Percentiles rank a stretch among this genome's conserved stretches.
These are phyloP conservation scores for Oryzaephilus surinamensis DNA, from an alignment of 1,140 invertebrate species.

Conservation along the genomic window DNA sequence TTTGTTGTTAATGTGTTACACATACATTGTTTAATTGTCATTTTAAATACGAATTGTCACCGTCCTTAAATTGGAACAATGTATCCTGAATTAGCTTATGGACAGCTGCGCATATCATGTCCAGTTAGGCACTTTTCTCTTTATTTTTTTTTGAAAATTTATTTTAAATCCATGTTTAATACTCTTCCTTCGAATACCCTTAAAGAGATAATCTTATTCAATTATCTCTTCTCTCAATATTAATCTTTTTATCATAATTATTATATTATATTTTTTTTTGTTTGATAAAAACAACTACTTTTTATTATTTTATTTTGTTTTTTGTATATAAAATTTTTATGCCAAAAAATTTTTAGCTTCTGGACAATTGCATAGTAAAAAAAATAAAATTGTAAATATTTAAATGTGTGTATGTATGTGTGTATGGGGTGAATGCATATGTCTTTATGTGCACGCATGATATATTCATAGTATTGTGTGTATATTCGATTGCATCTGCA, in stretches of 20 bases:
- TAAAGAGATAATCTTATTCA: no score
- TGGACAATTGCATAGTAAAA: constrained; percentile 30
- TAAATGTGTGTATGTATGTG: constrained; percentile 36
- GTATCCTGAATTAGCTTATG: constrained; percentile 24
- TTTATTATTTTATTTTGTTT: constrained; percentile 11
- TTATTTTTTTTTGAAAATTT: background rate
- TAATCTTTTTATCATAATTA: constrained; percentile 7
- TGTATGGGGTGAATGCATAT: no score
- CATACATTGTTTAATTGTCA: constrained; percentile 11
- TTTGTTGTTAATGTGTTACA: constrained; percentile 6
- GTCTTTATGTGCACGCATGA: no score
- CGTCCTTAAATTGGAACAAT: constrained; percentile 23
- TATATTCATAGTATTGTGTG: constrained; percentile 37
- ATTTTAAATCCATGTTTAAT: no score
- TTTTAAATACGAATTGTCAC: constrained; percentile 30
- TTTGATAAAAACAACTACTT: background rate
- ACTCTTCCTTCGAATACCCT: no score
- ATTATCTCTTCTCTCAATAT: background rate
- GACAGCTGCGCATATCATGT: constrained; percentile 29
- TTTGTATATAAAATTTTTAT: no score
- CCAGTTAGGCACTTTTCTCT: constrained; percentile 15
- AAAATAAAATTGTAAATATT: constrained; percentile 32
- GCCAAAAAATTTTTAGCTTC: constrained; percentile 25
- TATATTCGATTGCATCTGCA: constrained; percentile 37
- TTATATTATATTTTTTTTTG: constrained; percentile 8